These are phyloP conservation scores for Myrmecobius fasciatus DNA, from an alignment of 2,113 vertebrate species.

Conservation along the genomic window DNA sequence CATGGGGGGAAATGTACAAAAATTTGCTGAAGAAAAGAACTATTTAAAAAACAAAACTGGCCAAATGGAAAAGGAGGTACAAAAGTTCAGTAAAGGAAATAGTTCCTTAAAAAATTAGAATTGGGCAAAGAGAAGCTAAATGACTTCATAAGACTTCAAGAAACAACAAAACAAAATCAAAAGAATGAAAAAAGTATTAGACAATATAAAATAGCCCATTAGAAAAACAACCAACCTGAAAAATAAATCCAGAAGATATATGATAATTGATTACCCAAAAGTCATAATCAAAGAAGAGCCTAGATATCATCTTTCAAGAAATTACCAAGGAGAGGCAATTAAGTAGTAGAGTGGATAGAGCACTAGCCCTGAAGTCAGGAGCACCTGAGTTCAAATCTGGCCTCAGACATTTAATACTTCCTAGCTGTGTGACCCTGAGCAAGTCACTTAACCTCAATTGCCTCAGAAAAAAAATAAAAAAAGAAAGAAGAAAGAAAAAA, in stretches of 20 bases:
- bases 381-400: no score
- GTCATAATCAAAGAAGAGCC: background rate
- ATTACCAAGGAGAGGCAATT: no score
- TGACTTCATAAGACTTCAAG: background rate
- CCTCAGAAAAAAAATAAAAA: no score
- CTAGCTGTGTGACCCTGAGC: no score
- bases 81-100: background rate
- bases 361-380: no score
- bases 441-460: no score
- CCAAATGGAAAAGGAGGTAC: background rate
- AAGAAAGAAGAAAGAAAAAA: no score
- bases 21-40: background rate
- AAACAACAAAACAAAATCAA: background rate
- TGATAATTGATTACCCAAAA: background rate
- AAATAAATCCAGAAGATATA: background rate
- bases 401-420: no score
- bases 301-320: background rate
- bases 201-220: background rate
- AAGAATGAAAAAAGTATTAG: background rate
- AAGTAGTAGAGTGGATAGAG: no score
- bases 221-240: background rate
- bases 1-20: background rate
- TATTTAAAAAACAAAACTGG: background rate
- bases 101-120: background rate
- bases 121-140: background rate